Evolutionary conservation across 2,888 invertebrate genomes (phyloP).

Genomic region (Ormyrus rosae): DNA sequence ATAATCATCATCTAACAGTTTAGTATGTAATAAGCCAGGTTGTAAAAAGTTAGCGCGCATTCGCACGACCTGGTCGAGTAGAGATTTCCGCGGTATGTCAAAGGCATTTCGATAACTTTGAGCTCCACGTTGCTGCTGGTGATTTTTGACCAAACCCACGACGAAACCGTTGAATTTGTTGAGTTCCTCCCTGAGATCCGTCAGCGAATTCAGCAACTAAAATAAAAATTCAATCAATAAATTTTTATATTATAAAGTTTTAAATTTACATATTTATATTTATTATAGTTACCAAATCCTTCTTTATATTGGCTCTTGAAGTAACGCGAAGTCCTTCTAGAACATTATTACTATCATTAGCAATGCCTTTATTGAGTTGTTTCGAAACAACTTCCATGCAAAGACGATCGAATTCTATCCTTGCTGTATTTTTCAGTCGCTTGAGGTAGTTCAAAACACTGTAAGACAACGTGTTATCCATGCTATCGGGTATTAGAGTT

Average conservation of each 20-base stretch:
- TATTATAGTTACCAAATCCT: conserved; percentile 82
- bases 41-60: conserved; percentile 97
- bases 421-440: conserved; percentile 95
- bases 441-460: conserved; percentile 96
- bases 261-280: background rate
- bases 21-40: conserved; percentile 84
- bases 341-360: conserved; percentile 75
- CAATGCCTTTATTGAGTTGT: conserved; percentile 73
- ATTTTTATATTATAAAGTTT: background rate
- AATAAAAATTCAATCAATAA: background rate
- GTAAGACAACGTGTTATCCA: conserved; percentile 94
- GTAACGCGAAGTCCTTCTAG: conserved; percentile 87
- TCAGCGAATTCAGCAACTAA: conserved; percentile 83
- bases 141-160: conserved; percentile 82
- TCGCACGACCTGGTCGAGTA: conserved; percentile 94
- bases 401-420: conserved; percentile 91
- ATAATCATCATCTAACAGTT: conserved; percentile 91
- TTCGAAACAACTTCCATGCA: conserved; percentile 88
- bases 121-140: conserved; percentile 78
- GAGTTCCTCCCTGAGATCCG: conserved; percentile 88
- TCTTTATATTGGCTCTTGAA: conserved; percentile 83
- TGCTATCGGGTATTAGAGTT: conserved; percentile 92
- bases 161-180: conserved; percentile 91
- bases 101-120: conserved; percentile 93
- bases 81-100: conserved; percentile 91